Evolutionary conservation across 2,888 invertebrate species (phyloP), one percentile per base, ranked within the genome.

Genomic region (Laspeyria flexula): DNA sequence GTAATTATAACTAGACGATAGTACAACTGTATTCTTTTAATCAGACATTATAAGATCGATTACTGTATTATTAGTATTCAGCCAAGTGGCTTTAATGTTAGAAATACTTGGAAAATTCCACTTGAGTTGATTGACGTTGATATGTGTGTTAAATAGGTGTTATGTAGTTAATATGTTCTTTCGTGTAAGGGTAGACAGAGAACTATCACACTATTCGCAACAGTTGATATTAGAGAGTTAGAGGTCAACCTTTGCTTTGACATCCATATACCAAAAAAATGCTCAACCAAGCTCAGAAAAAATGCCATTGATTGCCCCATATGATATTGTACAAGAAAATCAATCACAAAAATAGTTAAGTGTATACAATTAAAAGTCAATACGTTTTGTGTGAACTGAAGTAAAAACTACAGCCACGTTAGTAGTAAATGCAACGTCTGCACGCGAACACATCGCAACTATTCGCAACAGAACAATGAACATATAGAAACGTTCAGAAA

Each of bases 351-450:
- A n/a, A n/a, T n/a, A n/a, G n/a, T n/a, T n/a, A n/a, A n/a, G n/a
- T 62, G 58, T 53, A 46, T 50, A 62, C 53, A 64, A 60, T 64
- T 49, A 58, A 16, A 65, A 66, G 49, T 61, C 62, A 60, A 65
- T 64, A 55, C 58, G 62, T 70, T 75, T 77, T 71, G 75, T 83
- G 83, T 73, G 81, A 83, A 83, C 75, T 63, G 61, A 47, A 43
- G 57, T 76, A 78, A 82, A 82, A 82, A 83, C 60, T 42, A 53
- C n/a, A n/a, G n/a, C n/a, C n/a, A n/a, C n/a, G n/a, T n/a, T n/a
- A n/a, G n/a, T n/a, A n/a, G n/a, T n/a, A n/a, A n/a, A n/a, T n/a
- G n/a, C n/a, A n/a, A n/a, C n/a, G n/a, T n/a, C n/a, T 46, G 53
- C 74, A 77, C 75, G 77, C 75, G 44, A 73, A 63, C 49, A 58